Evolutionary conservation across 2,888 invertebrate species (phyloP).

Genomic region (Chloromyia formosa): DNA sequence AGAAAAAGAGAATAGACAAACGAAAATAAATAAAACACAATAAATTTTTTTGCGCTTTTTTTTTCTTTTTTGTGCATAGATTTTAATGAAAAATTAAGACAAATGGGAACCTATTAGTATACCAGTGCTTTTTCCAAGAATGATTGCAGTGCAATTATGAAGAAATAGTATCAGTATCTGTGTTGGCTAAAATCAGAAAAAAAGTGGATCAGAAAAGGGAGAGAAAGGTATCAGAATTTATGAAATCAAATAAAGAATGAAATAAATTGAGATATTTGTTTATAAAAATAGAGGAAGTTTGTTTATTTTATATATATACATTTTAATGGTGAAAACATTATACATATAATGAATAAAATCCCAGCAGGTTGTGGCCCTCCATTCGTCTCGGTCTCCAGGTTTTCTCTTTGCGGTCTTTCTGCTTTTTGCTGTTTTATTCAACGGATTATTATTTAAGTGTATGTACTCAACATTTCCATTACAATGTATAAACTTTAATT

Average conservation of each 20-base stretch:
- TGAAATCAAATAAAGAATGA: constrained; percentile 21
- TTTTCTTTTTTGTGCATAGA: not conserved
- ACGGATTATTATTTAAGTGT: too few relatives aligned
- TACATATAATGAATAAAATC: too few relatives aligned
- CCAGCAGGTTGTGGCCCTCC: too few relatives aligned
- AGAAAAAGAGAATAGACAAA: not conserved
- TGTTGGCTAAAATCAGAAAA: not conserved
- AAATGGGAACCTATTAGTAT: constrained; percentile 12
- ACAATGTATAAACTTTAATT: too few relatives aligned
- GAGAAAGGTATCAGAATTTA: not conserved
- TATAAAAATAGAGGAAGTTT: not conserved
- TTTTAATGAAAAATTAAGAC: not conserved
- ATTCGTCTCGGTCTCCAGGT: too few relatives aligned
- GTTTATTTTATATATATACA: not conserved
- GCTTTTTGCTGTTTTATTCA: too few relatives aligned
- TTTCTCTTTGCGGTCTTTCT: too few relatives aligned
- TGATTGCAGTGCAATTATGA: constrained; percentile 14
- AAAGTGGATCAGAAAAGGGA: constrained; percentile 1
- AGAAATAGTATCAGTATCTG: not conserved
- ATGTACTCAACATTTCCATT: too few relatives aligned
- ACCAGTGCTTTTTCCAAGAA: constrained; percentile 18
- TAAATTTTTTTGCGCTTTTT: not conserved
- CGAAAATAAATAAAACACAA: not conserved
- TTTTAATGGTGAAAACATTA: not conserved
- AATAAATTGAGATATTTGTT: constrained; percentile 34